A percentile compares a stretch with the other conserved stretches of the same genome.
phyloP scores from a whole-genome alignment of 2,113 vertebrate genomes.

The Felis chaus region DNA sequence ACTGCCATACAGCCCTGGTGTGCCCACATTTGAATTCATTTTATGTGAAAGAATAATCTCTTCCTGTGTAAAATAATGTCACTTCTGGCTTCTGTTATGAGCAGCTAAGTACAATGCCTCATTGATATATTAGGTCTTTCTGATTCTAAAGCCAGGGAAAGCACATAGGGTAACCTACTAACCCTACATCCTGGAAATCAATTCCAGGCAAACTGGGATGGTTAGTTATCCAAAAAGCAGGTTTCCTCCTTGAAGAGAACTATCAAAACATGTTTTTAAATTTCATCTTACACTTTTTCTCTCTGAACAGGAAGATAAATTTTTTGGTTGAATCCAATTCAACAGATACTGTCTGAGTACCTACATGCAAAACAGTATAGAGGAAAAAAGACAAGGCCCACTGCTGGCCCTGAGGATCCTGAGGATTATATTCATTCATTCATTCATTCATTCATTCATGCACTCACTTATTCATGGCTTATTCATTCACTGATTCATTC shows the following conservation, averaged over 20 bases:
- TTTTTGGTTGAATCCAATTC: not conserved
- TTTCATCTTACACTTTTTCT: not conserved
- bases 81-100: not conserved
- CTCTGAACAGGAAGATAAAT: not conserved
- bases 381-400: not conserved
- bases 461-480: not conserved
- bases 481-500: not conserved
- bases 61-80: not conserved
- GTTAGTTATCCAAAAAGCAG: not conserved
- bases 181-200: not conserved
- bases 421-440: not conserved
- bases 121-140: not conserved
- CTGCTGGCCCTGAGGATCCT: not conserved
- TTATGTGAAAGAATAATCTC: not conserved
- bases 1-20: not conserved
- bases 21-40: not conserved
- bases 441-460: not conserved
- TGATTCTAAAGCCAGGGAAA: not conserved
- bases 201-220: not conserved
- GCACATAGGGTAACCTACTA: not conserved
- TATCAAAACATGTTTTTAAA: not conserved
- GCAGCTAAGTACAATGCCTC: not conserved
- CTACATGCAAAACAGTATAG: not conserved
- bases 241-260: not conserved
- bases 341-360: not conserved